Base-by-base conservation (phyloP, 2,797 vertebrate species). In the Clarias fuscus region DNA sequence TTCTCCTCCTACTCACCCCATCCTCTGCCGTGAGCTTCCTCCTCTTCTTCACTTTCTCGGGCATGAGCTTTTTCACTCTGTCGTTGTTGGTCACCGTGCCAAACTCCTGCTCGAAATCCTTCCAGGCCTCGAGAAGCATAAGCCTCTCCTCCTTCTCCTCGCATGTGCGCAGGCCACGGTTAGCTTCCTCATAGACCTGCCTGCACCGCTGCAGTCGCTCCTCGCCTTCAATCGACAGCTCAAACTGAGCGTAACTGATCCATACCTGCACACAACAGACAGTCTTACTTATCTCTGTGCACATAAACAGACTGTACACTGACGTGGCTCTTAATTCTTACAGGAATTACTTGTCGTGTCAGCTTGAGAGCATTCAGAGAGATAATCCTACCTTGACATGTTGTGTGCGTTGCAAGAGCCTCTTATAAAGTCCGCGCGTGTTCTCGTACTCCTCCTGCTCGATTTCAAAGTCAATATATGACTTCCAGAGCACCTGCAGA, bases 1-100 rank as follows among this genome's bases (percentile, higher is more conserved):
- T 11, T 78, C 61, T 62, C 22, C 11, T 79, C 17, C 77, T 13
- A 70, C 96, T 97, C 94, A 99, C 98, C 97, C 98, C 98, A n/a
- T 99, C 98, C 84, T 99, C 98, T 0, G 98, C 95, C 1, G 98
- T 98, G 82, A 99, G 94, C 93, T 99, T 99, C 88, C 97, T 97
- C 93, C 98, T 98, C 95, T 99, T 99, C 96, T 99, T 99, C 90
- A 99, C 98, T 88, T 98, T 98, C 93, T 99, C 98, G 0, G 98
- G 98, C 96, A 99, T 96, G 80, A 99, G 97, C 87, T 98, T 97
- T 18, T 91, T 91, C 37, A 99, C 97, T 79, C 97, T 93, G 7
- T 99, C 97, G 79, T 92, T 94, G 64, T 93, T 94, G 84, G 86
- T 14, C 0, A 92, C 91, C 0, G 95, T 93, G 87, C 98, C 98